Conservation (phyloP, 2,888 invertebrate genomes). For the Oscheius onirici region DNA sequence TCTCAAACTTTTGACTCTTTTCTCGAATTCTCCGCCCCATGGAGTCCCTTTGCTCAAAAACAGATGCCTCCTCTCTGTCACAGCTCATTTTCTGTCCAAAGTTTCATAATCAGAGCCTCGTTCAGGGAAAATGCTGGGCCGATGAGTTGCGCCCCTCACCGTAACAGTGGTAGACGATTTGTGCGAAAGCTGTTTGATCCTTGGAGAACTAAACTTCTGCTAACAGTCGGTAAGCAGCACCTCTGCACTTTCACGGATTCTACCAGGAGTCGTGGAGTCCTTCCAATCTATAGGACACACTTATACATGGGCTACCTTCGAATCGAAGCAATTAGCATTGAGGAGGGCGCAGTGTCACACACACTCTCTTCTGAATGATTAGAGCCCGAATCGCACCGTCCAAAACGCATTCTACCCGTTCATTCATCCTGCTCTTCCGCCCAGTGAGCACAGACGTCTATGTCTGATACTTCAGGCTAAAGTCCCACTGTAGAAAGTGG, state of each 20-base stretch:
- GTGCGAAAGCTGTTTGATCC: constrained; percentile 11
- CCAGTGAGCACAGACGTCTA: constrained; percentile 6
- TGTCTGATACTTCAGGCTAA: too few relatives aligned
- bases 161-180: background rate
- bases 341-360: constrained; percentile 32
- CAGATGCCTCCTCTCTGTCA: constrained; percentile 5
- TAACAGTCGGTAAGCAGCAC: constrained; percentile 9
- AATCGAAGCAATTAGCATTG: constrained; percentile 34
- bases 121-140: constrained; percentile 3
- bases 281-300: constrained; percentile 14
- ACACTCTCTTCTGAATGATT: constrained; percentile 32
- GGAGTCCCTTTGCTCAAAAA: constrained; percentile 8
- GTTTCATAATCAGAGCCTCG: background rate
- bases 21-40: too few relatives aligned
- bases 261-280: background rate
- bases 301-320: constrained; percentile 29
- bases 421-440: constrained; percentile 27
- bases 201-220: constrained; percentile 13
- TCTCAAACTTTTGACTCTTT: too few relatives aligned
- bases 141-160: constrained; percentile 20
- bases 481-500: too few relatives aligned
- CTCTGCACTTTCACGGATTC: background rate
- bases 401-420: constrained; percentile 17
- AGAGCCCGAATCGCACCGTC: constrained; percentile 30
- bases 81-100: background rate